Percentiles rank a stretch among this genome's conserved stretches.
phyloP scores from a whole-genome alignment of 1,140 invertebrate genomes.

The Acromyrmex charruanus region DNA sequence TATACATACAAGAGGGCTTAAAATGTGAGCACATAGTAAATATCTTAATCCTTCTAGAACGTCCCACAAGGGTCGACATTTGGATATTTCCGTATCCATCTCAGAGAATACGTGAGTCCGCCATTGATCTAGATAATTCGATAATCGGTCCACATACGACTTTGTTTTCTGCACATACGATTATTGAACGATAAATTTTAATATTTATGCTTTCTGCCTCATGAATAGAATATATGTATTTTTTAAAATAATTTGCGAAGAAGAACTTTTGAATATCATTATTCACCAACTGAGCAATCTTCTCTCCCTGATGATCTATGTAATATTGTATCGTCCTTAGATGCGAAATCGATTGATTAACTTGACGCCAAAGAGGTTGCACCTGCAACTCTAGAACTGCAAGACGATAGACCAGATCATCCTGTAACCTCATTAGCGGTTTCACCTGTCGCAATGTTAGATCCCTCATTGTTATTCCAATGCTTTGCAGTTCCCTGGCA shows the following conservation, averaged over 20 bases:
- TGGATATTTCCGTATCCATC: slow-evolving; percentile 88
- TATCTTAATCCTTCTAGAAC: slow-evolving; percentile 89
- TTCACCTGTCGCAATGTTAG: slow-evolving; percentile 89
- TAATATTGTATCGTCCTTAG: slow-evolving; percentile 92
- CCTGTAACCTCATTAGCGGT: slow-evolving; percentile 90
- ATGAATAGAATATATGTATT: neutral
- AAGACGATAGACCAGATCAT: slow-evolving; percentile 91
- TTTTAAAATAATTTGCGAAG: neutral
- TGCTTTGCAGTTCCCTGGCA: slow-evolving; percentile 89
- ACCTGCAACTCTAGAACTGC: slow-evolving; percentile 91
- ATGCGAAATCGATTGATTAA: slow-evolving; percentile 91
- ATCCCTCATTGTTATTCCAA: slow-evolving; percentile 88
- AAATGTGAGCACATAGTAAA: slow-evolving; percentile 90
- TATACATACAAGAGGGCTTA: slow-evolving; percentile 89
- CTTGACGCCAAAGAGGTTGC: slow-evolving; percentile 89
- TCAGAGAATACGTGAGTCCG: slow-evolving; percentile 89
- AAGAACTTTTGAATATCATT: neutral
- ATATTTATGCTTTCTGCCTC: neutral
- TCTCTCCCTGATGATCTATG: slow-evolving; percentile 91
- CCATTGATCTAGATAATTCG: slow-evolving; percentile 89
- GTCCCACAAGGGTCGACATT: slow-evolving; percentile 91
- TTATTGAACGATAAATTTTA: slow-evolving; percentile 37
- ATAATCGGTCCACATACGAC: slow-evolving; percentile 88
- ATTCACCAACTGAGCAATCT: slow-evolving; percentile 89
- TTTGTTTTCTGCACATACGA: slow-evolving; percentile 87